Evolutionary conservation across 2,113 vertebrate genomes (phyloP).

Genomic region (Heptranchias perlo): DNA sequence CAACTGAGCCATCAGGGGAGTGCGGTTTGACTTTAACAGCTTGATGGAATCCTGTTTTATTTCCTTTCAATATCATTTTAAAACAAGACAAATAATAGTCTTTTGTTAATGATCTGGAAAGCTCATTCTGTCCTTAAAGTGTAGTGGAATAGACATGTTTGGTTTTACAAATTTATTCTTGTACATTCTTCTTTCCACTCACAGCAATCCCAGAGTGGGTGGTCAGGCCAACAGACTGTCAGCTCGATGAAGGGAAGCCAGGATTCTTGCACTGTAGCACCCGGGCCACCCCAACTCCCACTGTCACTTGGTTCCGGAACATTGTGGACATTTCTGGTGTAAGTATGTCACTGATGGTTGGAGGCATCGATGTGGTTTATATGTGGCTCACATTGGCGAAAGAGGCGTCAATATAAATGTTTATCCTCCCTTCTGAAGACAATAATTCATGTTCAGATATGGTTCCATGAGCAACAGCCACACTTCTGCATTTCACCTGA

Average conservation of each 20-base stretch:
- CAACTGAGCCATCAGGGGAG: background rate
- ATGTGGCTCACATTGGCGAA: background rate
- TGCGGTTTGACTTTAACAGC: background rate
- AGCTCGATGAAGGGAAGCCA: slow-evolving; percentile 82
- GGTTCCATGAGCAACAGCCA: background rate
- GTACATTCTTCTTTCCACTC: background rate
- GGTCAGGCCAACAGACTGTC: slow-evolving; percentile 75
- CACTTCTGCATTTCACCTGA: background rate
- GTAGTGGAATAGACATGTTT: background rate
- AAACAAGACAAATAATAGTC: background rate
- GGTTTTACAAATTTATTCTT: background rate
- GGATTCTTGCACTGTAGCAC: slow-evolving; percentile 88
- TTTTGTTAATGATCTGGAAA: too few relatives aligned
- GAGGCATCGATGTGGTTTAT: background rate
- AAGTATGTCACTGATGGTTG: slow-evolving; percentile 40
- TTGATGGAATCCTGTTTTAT: background rate
- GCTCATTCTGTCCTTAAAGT: background rate
- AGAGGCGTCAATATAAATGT: background rate
- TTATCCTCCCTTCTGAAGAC: background rate
- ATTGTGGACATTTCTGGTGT: slow-evolving; percentile 74
- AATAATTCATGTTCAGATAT: background rate
- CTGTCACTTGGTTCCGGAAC: slow-evolving; percentile 79
- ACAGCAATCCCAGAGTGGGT: slow-evolving; percentile 84
- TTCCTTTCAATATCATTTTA: background rate
- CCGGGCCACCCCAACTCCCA: slow-evolving; percentile 73